Evolutionary conservation across 2,888 invertebrate species (phyloP).

Genomic region (Dorcus parallelipipedus): DNA sequence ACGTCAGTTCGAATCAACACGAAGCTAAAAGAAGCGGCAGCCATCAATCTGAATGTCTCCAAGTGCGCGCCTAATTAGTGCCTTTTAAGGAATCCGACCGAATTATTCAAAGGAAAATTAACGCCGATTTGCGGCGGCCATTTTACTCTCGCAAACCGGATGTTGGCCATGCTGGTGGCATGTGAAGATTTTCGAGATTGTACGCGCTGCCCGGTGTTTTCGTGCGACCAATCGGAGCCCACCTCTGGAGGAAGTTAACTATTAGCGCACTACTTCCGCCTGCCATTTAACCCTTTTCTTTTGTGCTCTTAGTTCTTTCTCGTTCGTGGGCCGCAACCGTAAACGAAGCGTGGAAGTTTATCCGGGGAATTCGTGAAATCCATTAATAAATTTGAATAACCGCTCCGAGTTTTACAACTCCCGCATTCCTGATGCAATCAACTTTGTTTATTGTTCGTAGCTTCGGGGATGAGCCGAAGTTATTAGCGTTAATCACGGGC

Average conservation of each 20-base stretch:
- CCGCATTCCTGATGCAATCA: too few species aligned
- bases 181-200: neutral
- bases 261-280: slow-evolving; percentile 1
- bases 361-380: too few species aligned
- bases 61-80: too few species aligned
- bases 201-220: neutral
- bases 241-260: neutral
- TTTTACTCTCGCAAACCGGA: neutral
- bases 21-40: neutral
- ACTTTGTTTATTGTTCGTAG: too few species aligned
- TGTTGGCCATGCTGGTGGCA: neutral
- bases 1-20: neutral
- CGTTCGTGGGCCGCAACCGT: too few species aligned
- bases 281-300: neutral
- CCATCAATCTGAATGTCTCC: too few species aligned
- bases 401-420: too few species aligned
- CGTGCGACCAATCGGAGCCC: neutral
- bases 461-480: too few species aligned
- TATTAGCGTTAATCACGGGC: too few species aligned
- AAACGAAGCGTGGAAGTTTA: too few species aligned
- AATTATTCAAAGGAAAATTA: slow-evolving; percentile 1
- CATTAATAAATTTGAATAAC: too few species aligned
- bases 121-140: neutral
- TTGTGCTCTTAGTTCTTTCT: too few species aligned
- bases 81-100: neutral